Conservation (phyloP, 2,113 vertebrate species). For the Crocuta crocuta region DNA sequence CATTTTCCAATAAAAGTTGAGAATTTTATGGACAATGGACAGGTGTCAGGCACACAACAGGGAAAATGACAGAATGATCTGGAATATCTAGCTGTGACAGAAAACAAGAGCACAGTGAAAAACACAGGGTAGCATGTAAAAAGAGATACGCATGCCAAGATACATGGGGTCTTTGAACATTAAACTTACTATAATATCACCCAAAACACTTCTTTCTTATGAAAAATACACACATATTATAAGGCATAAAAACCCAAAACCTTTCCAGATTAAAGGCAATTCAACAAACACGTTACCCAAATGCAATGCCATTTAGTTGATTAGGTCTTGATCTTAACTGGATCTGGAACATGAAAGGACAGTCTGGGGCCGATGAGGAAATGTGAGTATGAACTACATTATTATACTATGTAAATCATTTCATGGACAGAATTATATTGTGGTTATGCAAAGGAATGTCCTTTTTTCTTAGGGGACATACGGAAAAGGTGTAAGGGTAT, state of each 20-base stretch:
- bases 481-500: not conserved
- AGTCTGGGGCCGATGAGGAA: not conserved
- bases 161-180: not conserved
- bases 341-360: not conserved
- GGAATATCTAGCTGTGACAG: not conserved
- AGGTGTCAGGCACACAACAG: not conserved
- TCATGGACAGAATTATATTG: not conserved
- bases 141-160: not conserved
- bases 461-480: not conserved
- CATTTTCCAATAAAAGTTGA: not conserved
- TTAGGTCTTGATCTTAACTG: not conserved
- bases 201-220: not conserved
- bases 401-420: not conserved
- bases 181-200: conserved; percentile 1
- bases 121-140: not conserved
- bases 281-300: conserved; percentile 1
- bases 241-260: not conserved
- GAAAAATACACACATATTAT: conserved; percentile 9
- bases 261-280: conserved; percentile 33
- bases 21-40: not conserved
- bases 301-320: not conserved
- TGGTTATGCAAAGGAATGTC: not conserved
- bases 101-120: not conserved
- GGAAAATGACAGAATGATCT: not conserved
- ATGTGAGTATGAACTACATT: not conserved